Evolutionary conservation across 2,113 vertebrate genomes (phyloP), one percentile per base, ranked within the genome.

Genomic region (Microcebus jonahi): DNA sequence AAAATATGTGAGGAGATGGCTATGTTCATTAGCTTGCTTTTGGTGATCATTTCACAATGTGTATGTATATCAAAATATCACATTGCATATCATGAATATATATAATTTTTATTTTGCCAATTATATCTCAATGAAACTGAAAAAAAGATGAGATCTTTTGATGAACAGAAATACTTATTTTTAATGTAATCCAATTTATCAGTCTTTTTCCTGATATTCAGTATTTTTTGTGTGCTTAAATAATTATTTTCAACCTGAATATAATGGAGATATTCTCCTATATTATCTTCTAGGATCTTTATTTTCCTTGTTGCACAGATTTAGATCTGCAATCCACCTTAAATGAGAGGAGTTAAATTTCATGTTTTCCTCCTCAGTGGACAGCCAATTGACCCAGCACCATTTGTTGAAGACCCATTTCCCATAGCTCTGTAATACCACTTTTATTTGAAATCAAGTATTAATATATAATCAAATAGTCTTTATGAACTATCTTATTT

Each of bases 101-200:
- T 34, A n/a, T 14, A 27, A 59, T 45, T 59, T 59, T 55, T 57
- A 70, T 57, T 70, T 80, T 57, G 63, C 27, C 53, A 71, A 21
- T 71, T 83, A 73, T 82, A 20, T 25, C 23, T 45, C 55, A 50
- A 48, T 53, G 17, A 50, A 59, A 4, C 25, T 34, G 50, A 73
- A 73, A 73, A 53, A 25, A 71, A 36, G 27, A 42, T 83, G 14
- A 76, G 48, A 48, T 48, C 73, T 93, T 86, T 94, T 53, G 73
- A 50, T 76, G 67, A 94, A 59, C 42, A 91, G 21, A 76, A 36
- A 67, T 95, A 77, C 42, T 71, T 63, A 89, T 65, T 96, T 92
- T 85, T 59, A 77, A 39, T 83, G 8, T 65, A 90, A 90, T 67
- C 50, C 59, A 55, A 20, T 88, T 67, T 88, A 88, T 61, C 61